A percentile compares a stretch with the other conserved stretches of the same genome.
These are phyloP conservation scores for Diploscapter pachys DNA, from an alignment of 1,140 invertebrate species.

Conservation along the genomic window DNA sequence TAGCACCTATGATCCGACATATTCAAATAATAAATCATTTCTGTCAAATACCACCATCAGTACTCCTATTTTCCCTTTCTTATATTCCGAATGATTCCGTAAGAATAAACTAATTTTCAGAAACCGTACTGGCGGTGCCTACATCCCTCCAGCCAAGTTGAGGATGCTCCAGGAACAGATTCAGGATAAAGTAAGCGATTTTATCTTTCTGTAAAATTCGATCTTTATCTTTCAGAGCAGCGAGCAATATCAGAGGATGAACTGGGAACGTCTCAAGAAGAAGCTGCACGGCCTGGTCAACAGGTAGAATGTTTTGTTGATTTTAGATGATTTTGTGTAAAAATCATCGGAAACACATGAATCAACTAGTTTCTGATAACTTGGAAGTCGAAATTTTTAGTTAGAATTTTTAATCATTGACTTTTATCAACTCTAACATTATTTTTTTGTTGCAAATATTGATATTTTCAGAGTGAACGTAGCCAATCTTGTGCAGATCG, in stretches of 20 bases:
- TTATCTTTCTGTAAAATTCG: neutral
- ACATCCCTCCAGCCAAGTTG: constrained; percentile 93
- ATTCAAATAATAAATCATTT: too few relatives aligned
- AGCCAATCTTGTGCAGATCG: constrained; percentile 87
- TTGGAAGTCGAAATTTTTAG: too few relatives aligned
- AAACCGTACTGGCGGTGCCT: constrained; percentile 65
- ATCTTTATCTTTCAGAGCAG: constrained; percentile 62
- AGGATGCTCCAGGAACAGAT: constrained; percentile 88
- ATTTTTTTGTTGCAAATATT: too few relatives aligned
- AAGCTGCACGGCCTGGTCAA: constrained; percentile 98
- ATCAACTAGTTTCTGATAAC: too few relatives aligned
- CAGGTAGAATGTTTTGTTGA: constrained; percentile 66
- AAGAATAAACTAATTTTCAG: constrained; percentile 6
- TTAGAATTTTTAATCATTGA: too few relatives aligned
- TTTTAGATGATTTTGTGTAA: too few relatives aligned
- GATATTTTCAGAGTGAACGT: constrained; percentile 70
- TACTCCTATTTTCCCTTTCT: too few relatives aligned
- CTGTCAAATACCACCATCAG: too few relatives aligned
- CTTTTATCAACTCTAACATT: too few relatives aligned
- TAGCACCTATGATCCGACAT: too few relatives aligned
- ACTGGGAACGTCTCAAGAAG: constrained; percentile 98
- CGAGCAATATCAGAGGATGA: constrained; percentile 85
- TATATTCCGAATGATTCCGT: neutral
- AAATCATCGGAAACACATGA: too few relatives aligned
- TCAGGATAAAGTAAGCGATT: constrained; percentile 73